A percentile compares a stretch with the other conserved stretches of the same genome.
phyloP scores from a whole-genome alignment of 2,888 invertebrate species.

The Meloe dianella region DNA sequence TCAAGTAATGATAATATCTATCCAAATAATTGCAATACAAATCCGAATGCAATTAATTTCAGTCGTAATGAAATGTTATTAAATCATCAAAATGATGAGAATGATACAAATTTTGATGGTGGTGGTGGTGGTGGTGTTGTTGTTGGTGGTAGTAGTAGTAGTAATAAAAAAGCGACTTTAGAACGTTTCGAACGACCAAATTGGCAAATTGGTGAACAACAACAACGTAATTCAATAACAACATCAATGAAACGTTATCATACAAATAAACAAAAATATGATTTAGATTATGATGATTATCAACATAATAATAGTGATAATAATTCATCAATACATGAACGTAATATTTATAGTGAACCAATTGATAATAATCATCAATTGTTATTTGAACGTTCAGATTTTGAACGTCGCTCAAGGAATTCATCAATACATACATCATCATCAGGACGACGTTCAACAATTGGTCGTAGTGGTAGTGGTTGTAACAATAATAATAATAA shows the following conservation, averaged over 20 bases:
- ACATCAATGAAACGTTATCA: not conserved
- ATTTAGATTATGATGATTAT: constrained; percentile 53
- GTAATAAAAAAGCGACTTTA: constrained; percentile 45
- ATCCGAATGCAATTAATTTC: constrained; percentile 84
- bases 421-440: constrained; percentile 49
- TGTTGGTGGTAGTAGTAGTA: too few species aligned
- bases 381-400: constrained; percentile 68
- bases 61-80: constrained; percentile 63
- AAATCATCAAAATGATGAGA: constrained; percentile 58
- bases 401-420: constrained; percentile 57
- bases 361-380: constrained; percentile 60
- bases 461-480: constrained; percentile 36
- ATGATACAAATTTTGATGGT: constrained; percentile 37
- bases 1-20: constrained; percentile 85
- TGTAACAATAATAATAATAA: too few species aligned
- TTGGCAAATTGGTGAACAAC: constrained; percentile 42
- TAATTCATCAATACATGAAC: constrained; percentile 56
- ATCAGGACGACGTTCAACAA: constrained; percentile 54
- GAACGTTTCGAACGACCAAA: constrained; percentile 66
- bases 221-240: not conserved
- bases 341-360: constrained; percentile 61
- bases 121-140: constrained; percentile 40
- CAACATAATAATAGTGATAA: constrained; percentile 52
- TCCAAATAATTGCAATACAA: constrained; percentile 85
- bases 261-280: constrained; percentile 51